These are phyloP conservation scores for Ceratothoa steindachneri DNA, from an alignment of 2,888 invertebrate genomes.

Conservation along the genomic window DNA sequence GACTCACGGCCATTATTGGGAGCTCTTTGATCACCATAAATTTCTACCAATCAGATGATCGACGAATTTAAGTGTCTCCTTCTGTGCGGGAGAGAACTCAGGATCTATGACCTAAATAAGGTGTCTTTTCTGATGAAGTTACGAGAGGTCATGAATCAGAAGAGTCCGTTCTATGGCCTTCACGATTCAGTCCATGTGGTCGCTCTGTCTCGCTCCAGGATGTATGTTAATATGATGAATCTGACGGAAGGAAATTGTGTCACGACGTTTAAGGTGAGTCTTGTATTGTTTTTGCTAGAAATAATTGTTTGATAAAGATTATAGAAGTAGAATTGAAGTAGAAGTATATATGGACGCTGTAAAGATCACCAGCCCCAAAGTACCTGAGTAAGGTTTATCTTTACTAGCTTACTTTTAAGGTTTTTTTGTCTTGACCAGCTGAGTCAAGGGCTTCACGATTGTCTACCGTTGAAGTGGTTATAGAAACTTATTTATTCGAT, in stretches of 20 bases:
- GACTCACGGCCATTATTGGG: too few species aligned
- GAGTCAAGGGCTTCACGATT: too few species aligned
- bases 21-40: too few species aligned
- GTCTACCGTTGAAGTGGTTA: too few species aligned
- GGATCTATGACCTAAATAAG: constrained; percentile 73
- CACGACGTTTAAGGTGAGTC: constrained; percentile 69
- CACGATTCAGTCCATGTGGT: constrained; percentile 76
- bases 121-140: constrained; percentile 67
- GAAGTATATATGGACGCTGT: too few species aligned
- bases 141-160: constrained; percentile 81
- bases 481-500: too few species aligned
- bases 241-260: constrained; percentile 74
- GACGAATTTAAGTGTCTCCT: constrained; percentile 68
- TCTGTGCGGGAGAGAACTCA: constrained; percentile 73
- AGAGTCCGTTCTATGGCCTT: constrained; percentile 83
- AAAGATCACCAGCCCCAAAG: too few species aligned
- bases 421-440: too few species aligned
- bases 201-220: constrained; percentile 75
- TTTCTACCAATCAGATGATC: constrained; percentile 71
- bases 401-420: too few species aligned
- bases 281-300: too few species aligned
- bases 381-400: too few species aligned
- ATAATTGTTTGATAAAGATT: not conserved
- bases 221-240: constrained; percentile 85
- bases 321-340: not conserved